Evolutionary conservation across 2,797 vertebrate genomes (phyloP), one percentile per base, ranked within the genome.

Genomic region (Acomys russatus): DNA sequence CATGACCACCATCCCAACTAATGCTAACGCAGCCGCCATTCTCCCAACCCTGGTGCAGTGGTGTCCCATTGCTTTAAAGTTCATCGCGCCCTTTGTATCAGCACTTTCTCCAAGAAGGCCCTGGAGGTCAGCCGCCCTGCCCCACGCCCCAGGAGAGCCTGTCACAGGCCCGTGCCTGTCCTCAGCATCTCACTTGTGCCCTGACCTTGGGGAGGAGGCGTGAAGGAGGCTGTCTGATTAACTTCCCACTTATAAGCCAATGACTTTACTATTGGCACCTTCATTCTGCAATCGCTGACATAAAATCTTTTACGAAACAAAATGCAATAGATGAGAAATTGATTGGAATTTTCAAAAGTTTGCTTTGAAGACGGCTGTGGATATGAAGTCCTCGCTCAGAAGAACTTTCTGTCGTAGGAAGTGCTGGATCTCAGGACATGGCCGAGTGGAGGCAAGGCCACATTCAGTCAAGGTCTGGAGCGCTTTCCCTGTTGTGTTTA

Each of bases 281-380:
- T 88, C 94, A 61, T 78, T 90, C 95, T 94, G 66, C 88, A 15
- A 82, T 92, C 87, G 33, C 91, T 96, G 97, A 95, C 97, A 96
- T 84, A 96, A 97, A 97, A 97, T 95, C 97, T 90, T 97, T 97
- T 59, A 59, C 51, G 20, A 97, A 96, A 96, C 92, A 94, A 96
- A 96, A 96, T 90, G 91, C 90, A 92, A 95, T 97, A 94, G 94
- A 96, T 94, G 95, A 96, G 91, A 95, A 98, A 96, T 97, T 8
- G 9, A 97, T 78, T 54, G 56, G 87, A 79, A 23, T 95, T 92
- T 89, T 96, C 86, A 51, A 12, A 96, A 96, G 92, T 97, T 93
- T 88, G 66, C 94, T 88, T 92, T 96, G 54, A 96, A 93, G 61
- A 87, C 56, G 14, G 49, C 80, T 73, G 87, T 92, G 71, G 90